phyloP scores from a whole-genome alignment of 1,140 invertebrate genomes.

The Arctopsyche grandis region DNA sequence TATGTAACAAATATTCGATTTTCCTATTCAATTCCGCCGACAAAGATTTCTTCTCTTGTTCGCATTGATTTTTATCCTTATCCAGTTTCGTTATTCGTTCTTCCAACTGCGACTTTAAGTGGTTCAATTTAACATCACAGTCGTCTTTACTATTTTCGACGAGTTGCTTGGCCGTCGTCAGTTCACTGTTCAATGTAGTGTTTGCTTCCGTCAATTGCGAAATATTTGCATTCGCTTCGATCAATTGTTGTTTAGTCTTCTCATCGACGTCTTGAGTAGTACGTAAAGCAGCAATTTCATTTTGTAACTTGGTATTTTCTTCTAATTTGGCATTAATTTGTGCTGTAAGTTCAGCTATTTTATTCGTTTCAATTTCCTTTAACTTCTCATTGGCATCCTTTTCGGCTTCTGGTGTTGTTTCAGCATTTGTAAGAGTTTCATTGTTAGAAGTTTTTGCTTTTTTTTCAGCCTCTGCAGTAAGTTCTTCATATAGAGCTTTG shows the following conservation, averaged over 20 bases:
- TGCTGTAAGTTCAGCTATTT: slow-evolving; percentile 72
- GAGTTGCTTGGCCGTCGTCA: slow-evolving; percentile 70
- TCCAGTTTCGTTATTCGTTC: slow-evolving; percentile 75
- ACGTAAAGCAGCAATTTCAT: slow-evolving; percentile 76
- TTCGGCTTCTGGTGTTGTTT: slow-evolving; percentile 57
- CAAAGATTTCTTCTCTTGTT: slow-evolving; percentile 69
- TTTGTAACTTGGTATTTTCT: slow-evolving; percentile 74
- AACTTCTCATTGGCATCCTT: slow-evolving; percentile 59
- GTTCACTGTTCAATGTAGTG: slow-evolving; percentile 69
- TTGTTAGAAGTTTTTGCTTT: slow-evolving; percentile 63
- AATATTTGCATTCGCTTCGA: slow-evolving; percentile 77
- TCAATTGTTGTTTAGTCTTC: slow-evolving; percentile 76
- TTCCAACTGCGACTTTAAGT: slow-evolving; percentile 80
- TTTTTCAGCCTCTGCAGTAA: slow-evolving; percentile 70
- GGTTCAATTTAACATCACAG: slow-evolving; percentile 68
- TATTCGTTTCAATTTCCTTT: slow-evolving; percentile 62
- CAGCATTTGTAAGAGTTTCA: slow-evolving; percentile 62
- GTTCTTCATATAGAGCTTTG: slow-evolving; percentile 85
- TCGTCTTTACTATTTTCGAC: slow-evolving; percentile 67
- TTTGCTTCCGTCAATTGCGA: slow-evolving; percentile 75
- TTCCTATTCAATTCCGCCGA: slow-evolving; percentile 72
- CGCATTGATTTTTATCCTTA: slow-evolving; percentile 79
- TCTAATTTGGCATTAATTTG: slow-evolving; percentile 69
- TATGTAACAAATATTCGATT: slow-evolving; percentile 77
- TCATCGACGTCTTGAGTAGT: slow-evolving; percentile 75